Evolutionary conservation across 2,797 vertebrate species (phyloP).

Genomic region (Parauchenoglanis punctatus): DNA sequence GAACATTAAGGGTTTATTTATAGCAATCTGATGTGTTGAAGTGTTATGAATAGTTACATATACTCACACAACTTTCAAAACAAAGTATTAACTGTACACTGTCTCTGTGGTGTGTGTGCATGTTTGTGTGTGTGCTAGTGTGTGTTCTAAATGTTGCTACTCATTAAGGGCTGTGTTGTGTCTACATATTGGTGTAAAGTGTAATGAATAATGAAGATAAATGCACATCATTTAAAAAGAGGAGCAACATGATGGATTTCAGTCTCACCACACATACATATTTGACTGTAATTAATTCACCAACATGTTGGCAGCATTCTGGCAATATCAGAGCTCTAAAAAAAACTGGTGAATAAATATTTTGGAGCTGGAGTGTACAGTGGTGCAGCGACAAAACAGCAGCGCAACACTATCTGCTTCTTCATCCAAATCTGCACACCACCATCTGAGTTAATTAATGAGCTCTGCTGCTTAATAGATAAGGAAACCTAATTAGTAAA

Average conservation of each 20-base stretch:
- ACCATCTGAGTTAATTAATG: constrained; percentile 31
- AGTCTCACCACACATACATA: constrained; percentile 8
- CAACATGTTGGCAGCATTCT: constrained; percentile 6
- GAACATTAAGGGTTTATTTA: background rate
- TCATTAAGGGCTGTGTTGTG: constrained; percentile 7
- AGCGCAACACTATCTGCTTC: constrained; percentile 12
- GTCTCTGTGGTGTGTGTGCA: background rate
- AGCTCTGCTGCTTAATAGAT: constrained; percentile 38
- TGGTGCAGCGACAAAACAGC: constrained; percentile 8
- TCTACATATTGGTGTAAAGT: background rate
- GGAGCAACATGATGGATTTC: background rate
- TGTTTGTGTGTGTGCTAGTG: background rate
- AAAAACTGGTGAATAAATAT: constrained; percentile 20
- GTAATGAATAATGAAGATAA: constrained; percentile 13
- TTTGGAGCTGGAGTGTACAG: constrained; percentile 11
- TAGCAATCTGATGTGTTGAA: background rate
- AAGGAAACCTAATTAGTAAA: constrained; percentile 40
- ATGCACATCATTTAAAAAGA: constrained; percentile 12
- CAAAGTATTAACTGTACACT: background rate
- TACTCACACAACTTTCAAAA: background rate
- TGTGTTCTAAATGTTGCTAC: background rate
- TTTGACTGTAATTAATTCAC: constrained; percentile 23
- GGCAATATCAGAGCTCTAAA: constrained; percentile 2
- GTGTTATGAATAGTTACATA: background rate
- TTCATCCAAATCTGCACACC: constrained; percentile 26